phyloP scores from a whole-genome alignment of 2,888 invertebrate genomes.

The Ptilodon capucinus region DNA sequence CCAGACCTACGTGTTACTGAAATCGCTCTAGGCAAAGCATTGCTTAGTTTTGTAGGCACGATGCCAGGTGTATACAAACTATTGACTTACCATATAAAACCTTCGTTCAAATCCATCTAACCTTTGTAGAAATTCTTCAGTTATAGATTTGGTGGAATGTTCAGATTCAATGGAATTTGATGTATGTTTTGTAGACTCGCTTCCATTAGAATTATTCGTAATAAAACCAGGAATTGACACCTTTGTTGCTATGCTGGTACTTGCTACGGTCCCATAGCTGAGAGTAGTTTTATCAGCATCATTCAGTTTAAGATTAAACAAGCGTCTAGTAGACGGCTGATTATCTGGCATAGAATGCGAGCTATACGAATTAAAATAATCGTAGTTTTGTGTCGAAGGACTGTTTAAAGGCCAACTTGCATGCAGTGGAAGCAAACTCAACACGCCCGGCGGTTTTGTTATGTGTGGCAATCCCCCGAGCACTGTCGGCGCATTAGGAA shows the following conservation, averaged over 20 bases:
- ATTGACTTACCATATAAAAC: constrained; percentile 36
- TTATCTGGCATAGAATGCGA: background rate
- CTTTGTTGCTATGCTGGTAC: background rate
- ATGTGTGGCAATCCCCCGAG: background rate
- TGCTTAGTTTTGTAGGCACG: too few relatives aligned
- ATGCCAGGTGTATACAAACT: background rate
- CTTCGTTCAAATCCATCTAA: constrained; percentile 33
- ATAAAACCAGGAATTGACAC: background rate
- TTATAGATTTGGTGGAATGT: constrained; percentile 7
- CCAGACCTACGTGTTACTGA: too few relatives aligned
- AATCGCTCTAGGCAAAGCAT: too few relatives aligned
- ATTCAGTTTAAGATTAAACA: background rate
- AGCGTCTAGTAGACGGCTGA: background rate
- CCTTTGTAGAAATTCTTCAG: constrained; percentile 22
- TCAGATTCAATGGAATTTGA: background rate
- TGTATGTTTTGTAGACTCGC: background rate
- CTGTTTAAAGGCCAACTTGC: background rate
- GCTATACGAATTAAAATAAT: background rate
- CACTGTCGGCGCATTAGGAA: background rate
- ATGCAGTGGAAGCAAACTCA: background rate
- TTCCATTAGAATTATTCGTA: background rate
- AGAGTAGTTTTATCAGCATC: background rate
- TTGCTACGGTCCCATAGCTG: background rate
- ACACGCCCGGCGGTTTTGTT: background rate
- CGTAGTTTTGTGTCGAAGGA: background rate